Percentiles rank a stretch among this genome's conserved stretches.
phyloP scores from a whole-genome alignment of 1,140 invertebrate genomes.

The Subanguina moxae region DNA sequence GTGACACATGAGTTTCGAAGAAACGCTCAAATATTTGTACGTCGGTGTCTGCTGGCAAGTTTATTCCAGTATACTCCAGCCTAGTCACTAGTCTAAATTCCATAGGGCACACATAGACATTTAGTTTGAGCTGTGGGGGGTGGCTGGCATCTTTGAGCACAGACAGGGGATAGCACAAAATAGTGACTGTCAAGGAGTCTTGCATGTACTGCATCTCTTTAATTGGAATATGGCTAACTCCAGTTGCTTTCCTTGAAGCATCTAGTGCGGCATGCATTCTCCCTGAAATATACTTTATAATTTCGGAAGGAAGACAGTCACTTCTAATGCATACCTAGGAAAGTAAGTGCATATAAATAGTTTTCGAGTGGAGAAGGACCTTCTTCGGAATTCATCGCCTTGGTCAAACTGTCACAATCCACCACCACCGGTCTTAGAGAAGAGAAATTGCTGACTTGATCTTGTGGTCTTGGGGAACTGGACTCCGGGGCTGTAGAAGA shows the following conservation, averaged over 20 bases:
- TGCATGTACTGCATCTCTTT: neutral
- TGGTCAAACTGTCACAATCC: neutral
- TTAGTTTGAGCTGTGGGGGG: neutral
- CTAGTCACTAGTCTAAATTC: conserved; percentile 23
- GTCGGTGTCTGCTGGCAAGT: conserved; percentile 16
- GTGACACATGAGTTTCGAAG: conserved; percentile 16
- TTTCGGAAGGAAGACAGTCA: too few species aligned
- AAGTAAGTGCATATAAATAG: conserved; percentile 9
- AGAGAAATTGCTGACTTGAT: neutral
- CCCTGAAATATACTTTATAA: neutral
- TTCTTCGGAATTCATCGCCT: neutral
- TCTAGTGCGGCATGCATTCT: conserved; percentile 1
- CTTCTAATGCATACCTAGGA: neutral
- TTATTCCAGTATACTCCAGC: conserved; percentile 20
- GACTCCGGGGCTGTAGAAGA: neutral
- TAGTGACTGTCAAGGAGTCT: neutral
- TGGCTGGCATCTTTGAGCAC: neutral
- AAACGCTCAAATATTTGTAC: conserved; percentile 34
- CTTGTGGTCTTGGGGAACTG: neutral
- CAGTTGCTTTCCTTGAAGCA: neutral
- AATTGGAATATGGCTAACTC: neutral
- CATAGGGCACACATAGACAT: neutral
- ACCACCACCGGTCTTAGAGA: neutral
- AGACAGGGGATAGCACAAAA: neutral
- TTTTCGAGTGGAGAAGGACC: conserved; percentile 1